Conservation (phyloP, 2,113 vertebrate genomes). For the Pituophis catenifer region DNA sequence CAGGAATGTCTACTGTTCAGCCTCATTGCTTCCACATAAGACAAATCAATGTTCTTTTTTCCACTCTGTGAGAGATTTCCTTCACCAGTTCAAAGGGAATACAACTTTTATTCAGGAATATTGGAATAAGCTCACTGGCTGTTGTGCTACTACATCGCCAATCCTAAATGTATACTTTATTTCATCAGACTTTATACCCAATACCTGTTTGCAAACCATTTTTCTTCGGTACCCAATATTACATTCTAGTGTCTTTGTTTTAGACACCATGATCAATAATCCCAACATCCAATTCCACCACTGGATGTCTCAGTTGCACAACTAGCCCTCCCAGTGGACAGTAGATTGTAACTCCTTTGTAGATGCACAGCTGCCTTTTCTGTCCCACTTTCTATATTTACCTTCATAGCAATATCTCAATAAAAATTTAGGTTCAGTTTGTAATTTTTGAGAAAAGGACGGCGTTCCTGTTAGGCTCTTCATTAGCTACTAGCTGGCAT, state of each 20-base stretch:
- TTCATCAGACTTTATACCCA: background rate
- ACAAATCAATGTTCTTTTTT: background rate
- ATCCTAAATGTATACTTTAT: background rate
- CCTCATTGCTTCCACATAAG: background rate
- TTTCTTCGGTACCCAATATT: background rate
- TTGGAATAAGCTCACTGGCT: background rate
- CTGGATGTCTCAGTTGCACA: background rate
- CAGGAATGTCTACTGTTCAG: background rate
- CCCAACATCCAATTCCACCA: background rate
- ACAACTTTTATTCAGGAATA: background rate
- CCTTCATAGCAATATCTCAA: conserved; percentile 25
- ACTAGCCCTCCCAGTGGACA: background rate
- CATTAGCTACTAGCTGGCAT: conserved; percentile 48
- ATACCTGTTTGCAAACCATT: background rate
- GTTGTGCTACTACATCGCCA: background rate
- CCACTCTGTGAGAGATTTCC: background rate
- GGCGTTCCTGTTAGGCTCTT: conserved; percentile 41
- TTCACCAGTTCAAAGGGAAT: background rate
- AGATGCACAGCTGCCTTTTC: conserved; percentile 30
- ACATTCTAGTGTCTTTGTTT: background rate
- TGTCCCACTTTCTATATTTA: conserved; percentile 17
- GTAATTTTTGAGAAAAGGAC: conserved; percentile 46
- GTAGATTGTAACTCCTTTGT: conserved; percentile 12
- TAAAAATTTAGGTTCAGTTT: conserved; percentile 31
- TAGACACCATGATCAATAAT: background rate